Conservation (phyloP, 2,113 vertebrate genomes). For the Stomatorhinus ivindoensis region DNA sequence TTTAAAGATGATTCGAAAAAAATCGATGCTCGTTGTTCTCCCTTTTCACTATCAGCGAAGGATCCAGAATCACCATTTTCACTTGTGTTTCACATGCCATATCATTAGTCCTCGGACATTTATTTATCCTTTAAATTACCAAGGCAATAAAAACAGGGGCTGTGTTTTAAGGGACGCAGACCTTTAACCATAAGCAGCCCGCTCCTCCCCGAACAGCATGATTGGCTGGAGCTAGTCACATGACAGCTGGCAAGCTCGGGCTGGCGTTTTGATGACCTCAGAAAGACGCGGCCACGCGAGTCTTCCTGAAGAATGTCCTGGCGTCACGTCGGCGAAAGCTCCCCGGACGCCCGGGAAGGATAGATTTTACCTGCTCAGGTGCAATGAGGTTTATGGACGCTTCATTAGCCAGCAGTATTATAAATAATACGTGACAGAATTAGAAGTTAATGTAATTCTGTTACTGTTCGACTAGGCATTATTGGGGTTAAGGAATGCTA, state of each 20-base stretch:
- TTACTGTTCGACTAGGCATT: neutral
- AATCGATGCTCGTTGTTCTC: neutral
- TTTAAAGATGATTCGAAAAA: neutral
- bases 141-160: neutral
- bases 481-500: neutral
- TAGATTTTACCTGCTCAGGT: too few species aligned
- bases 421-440: neutral
- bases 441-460: neutral
- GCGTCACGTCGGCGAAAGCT: neutral
- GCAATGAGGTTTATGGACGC: neutral
- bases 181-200: neutral
- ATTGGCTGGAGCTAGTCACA: neutral
- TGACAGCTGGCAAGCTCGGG: neutral
- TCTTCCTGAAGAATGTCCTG: neutral
- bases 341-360: neutral
- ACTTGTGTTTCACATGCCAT: neutral
- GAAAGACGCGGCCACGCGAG: neutral
- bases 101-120: neutral
- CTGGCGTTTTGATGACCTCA: neutral
- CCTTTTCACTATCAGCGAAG: neutral
- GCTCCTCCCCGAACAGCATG: neutral
- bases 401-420: neutral
- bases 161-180: neutral
- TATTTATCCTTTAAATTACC: neutral
- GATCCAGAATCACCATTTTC: neutral